Evolutionary conservation across 2,888 invertebrate species (phyloP), one percentile per base, ranked within the genome.

Genomic region (Apotomis turbidana): DNA sequence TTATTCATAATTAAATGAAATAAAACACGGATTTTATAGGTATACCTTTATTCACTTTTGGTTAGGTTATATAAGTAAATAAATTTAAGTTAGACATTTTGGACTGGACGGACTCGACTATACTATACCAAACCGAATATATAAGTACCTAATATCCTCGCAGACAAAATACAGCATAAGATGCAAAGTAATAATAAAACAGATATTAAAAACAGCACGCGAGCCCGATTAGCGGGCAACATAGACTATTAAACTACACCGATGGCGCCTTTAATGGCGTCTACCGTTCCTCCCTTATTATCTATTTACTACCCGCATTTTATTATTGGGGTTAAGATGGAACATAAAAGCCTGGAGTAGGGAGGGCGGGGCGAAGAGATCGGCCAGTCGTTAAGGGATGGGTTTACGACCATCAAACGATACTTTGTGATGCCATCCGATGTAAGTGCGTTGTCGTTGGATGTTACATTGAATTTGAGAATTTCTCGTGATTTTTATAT

Each of bases 241-340:
- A 87, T 86, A 86, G 84, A 86, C 86, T 83, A 85, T 86, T 86
- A 85, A 88, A 87, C 80, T 84, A 83, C 83, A 81, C 77, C 83
- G 83, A 87, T 81, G 90, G 90, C 89, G 90, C 90, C 89, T 83
- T 87, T 90, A 93, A 91, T 87, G 87, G 87, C 84, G 90, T 90
- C 92, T 89, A 85, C 85, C 83, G 79, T 89, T 87, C 81, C 87
- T 80, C 89, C 88, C 91, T 90, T 93, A 93, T 93, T 93, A 93
- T 93, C 90, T 93, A 92, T 93, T 93, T 93, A 93, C 92, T 87
- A 87, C 91, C 90, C 87, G 85, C 93, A 93, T 93, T 93, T 93
- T 93, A 93, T 93, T 93, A 93, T 93, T 91, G 92, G 91, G 93
- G 93, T 93, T 93, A 93, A 91, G 90, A 90, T 82, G 85, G 84